Percentiles rank a stretch among this genome's conserved stretches.
These are phyloP conservation scores for Bergia sp. DNA, from an alignment of 92 coral and sea anemone genomes.

Conservation along the genomic window DNA sequence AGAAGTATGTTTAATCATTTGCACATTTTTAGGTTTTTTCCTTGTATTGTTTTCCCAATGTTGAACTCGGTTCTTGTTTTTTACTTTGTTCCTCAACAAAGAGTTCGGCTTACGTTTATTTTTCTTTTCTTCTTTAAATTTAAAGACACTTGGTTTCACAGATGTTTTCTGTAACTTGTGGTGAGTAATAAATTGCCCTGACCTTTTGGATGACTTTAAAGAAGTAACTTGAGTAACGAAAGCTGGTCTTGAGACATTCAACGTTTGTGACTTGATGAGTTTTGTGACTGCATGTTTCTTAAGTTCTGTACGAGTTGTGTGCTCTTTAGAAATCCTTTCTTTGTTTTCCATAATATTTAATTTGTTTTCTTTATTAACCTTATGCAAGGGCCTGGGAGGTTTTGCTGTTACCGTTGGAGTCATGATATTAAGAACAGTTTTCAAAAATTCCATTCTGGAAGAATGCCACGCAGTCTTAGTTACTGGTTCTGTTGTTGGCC, in stretches of 20 bases:
- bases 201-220: background rate
- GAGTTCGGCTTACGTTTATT: background rate
- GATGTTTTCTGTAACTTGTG: background rate
- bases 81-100: background rate
- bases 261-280: background rate
- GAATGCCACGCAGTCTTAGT: background rate
- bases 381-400: background rate
- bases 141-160: background rate
- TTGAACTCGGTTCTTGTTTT: background rate
- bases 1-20: background rate
- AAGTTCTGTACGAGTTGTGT: background rate
- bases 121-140: background rate
- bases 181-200: background rate
- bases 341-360: background rate
- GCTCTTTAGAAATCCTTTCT: background rate
- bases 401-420: slow-evolving; percentile 21
- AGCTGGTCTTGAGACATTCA: background rate
- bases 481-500: background rate
- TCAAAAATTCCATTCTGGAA: slow-evolving; percentile 17
- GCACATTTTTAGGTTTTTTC: background rate
- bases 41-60: background rate
- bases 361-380: background rate
- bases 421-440: slow-evolving; percentile 25
- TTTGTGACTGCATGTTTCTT: background rate
- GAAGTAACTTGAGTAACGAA: background rate